These are phyloP conservation scores for Sussaba pulchella DNA, from an alignment of 2,888 invertebrate species.

Conservation along the genomic window DNA sequence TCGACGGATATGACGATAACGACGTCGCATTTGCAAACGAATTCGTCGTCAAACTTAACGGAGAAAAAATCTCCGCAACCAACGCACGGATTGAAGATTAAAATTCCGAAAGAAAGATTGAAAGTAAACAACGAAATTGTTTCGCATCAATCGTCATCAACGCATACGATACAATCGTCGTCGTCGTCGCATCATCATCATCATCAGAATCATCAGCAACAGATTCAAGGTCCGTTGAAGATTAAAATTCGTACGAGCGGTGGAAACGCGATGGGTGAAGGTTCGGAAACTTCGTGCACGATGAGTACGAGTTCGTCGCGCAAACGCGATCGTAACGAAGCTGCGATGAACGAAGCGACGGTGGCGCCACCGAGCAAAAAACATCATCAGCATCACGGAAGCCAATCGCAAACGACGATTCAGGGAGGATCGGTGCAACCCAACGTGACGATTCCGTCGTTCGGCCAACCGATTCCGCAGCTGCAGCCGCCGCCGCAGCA, in stretches of 20 bases:
- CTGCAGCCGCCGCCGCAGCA: constrained; percentile 64
- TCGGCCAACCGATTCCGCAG: constrained; percentile 56
- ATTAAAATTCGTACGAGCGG: constrained; percentile 91
- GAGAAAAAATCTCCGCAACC: constrained; percentile 77
- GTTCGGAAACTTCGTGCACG: constrained; percentile 61
- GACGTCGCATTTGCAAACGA: constrained; percentile 22
- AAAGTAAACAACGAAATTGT: constrained; percentile 84
- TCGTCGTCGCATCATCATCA: too few relatives aligned
- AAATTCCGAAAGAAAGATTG: constrained; percentile 91
- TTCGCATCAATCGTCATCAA: constrained; percentile 29
- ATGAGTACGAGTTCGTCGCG: constrained; percentile 53
- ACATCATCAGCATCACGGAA: constrained; percentile 62
- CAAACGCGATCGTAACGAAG: constrained; percentile 56
- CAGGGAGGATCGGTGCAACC: constrained; percentile 75
- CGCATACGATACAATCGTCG: background rate
- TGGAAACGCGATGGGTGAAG: constrained; percentile 67
- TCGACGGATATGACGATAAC: constrained; percentile 75
- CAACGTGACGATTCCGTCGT: constrained; percentile 83
- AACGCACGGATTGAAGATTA: constrained; percentile 89
- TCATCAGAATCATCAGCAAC: constrained; percentile 52
- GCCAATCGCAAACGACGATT: too few relatives aligned
- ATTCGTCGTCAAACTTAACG: constrained; percentile 42
- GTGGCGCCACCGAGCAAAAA: constrained; percentile 55
- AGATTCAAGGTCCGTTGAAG: constrained; percentile 85
- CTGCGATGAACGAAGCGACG: constrained; percentile 43